Percentiles rank a stretch among this genome's conserved stretches.
Evolutionary conservation across 2,888 invertebrate genomes (phyloP).

Genomic region (Noctua fimbriata): DNA sequence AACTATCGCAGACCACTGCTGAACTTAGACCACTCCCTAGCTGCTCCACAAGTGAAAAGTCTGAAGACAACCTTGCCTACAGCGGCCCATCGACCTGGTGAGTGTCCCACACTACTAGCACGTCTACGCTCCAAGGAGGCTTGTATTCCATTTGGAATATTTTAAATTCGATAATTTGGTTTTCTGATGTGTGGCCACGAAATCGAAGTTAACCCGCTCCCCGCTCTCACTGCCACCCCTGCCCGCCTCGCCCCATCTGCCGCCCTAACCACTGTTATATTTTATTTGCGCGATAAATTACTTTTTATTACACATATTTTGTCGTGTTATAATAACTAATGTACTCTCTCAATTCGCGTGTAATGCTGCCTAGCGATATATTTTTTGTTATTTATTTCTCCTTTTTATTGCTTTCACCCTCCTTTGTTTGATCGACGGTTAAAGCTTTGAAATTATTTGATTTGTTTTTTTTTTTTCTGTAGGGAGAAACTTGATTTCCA

Average conservation of each 20-base stretch:
- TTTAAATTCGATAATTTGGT: not conserved
- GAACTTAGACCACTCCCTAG: not conserved
- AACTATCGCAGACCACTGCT: not conserved
- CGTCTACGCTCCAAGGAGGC: not conserved
- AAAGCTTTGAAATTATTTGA: constrained; percentile 60
- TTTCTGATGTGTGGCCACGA: constrained; percentile 9
- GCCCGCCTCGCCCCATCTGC: constrained; percentile 86
- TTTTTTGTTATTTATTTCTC: constrained; percentile 85
- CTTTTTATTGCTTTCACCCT: constrained; percentile 83
- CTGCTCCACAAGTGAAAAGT: not conserved
- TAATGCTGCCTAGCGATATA: constrained; percentile 87
- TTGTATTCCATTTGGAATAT: not conserved
- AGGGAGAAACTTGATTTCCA: not conserved
- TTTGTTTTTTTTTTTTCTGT: constrained; percentile 40
- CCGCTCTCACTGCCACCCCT: constrained; percentile 63
- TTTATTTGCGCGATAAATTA: constrained; percentile 90
- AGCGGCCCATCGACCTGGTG: not conserved
- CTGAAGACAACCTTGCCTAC: not conserved
- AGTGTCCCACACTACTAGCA: not conserved
- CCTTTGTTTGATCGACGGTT: constrained; percentile 71
- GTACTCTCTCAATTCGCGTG: constrained; percentile 90
- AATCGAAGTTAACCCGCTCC: constrained; percentile 21
- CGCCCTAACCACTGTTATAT: constrained; percentile 90
- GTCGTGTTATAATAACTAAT: constrained; percentile 91
- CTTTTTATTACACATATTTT: constrained; percentile 91